phyloP scores from a whole-genome alignment of 2,113 vertebrate genomes.

The Forbesichthys agassizii region DNA sequence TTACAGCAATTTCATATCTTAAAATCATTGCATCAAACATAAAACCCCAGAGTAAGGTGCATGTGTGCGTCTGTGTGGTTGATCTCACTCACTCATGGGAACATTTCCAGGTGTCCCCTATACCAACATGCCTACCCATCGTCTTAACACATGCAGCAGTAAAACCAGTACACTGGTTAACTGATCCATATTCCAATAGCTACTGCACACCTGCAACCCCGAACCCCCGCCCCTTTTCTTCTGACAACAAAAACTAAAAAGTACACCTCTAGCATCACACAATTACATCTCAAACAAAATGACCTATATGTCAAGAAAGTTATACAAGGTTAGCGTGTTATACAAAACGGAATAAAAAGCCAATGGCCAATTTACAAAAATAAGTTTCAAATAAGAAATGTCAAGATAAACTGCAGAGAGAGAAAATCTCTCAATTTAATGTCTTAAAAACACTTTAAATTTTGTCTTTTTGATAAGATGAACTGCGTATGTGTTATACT shows the following conservation, averaged over 20 bases:
- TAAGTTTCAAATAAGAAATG: slow-evolving; percentile 44
- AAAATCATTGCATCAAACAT: not conserved
- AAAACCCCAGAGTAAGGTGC: slow-evolving; percentile 14
- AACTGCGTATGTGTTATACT: no score
- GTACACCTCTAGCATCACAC: not conserved
- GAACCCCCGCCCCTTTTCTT: not conserved
- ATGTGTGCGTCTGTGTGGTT: slow-evolving; percentile 3
- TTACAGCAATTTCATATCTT: not conserved
- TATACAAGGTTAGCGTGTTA: not conserved
- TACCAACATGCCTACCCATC: slow-evolving; percentile 61
- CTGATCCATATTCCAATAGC: slow-evolving; percentile 75
- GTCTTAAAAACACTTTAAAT: not conserved
- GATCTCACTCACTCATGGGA: slow-evolving; percentile 55
- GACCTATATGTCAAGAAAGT: not conserved
- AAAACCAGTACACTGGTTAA: slow-evolving; percentile 78
- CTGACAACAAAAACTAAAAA: not conserved
- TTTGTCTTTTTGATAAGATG: no score
- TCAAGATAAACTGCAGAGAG: not conserved
- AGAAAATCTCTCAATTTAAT: not conserved
- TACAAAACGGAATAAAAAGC: slow-evolving; percentile 34
- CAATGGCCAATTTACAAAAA: slow-evolving; percentile 43
- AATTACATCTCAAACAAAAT: not conserved
- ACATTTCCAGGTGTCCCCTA: slow-evolving; percentile 78
- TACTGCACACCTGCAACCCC: slow-evolving; percentile 71
- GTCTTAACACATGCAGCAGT: slow-evolving; percentile 63